Percentiles rank a stretch among this genome's conserved stretches.
phyloP scores from a whole-genome alignment of 2,797 vertebrate genomes.

The Poeciliopsis presidionis region DNA sequence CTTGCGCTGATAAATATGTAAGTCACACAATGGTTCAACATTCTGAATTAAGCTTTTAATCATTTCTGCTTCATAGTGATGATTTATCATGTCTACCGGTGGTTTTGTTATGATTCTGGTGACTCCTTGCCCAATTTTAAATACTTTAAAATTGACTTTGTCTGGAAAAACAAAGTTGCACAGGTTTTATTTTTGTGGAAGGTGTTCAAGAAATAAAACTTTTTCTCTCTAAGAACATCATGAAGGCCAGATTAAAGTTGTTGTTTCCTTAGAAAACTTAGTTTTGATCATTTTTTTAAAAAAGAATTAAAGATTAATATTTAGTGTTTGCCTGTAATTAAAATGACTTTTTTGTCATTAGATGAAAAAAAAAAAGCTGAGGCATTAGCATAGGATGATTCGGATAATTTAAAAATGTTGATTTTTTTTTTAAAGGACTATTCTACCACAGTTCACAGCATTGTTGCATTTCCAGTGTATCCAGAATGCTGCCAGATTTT shows the following conservation, averaged over 20 bases:
- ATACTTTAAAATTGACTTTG: not conserved
- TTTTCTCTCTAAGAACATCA: not conserved
- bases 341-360: not conserved
- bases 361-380: not conserved
- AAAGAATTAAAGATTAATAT: not conserved
- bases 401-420: not conserved
- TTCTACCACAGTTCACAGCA: not conserved
- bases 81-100: not conserved
- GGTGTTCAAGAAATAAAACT: not conserved
- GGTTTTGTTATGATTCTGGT: not conserved
- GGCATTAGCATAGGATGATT: not conserved
- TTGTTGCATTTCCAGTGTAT: conserved; percentile 2
- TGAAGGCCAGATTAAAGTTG: not conserved
- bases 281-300: not conserved
- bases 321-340: not conserved
- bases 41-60: conserved; percentile 4
- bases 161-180: not conserved
- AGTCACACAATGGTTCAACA: not conserved
- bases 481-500: not conserved
- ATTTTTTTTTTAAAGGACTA: not conserved
- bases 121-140: not conserved
- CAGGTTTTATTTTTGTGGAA: not conserved
- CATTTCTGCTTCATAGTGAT: not conserved
- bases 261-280: not conserved
- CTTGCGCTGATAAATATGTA: not conserved